Evolutionary conservation across 2,113 vertebrate species (phyloP).

Genomic region (Alouatta palliata): DNA sequence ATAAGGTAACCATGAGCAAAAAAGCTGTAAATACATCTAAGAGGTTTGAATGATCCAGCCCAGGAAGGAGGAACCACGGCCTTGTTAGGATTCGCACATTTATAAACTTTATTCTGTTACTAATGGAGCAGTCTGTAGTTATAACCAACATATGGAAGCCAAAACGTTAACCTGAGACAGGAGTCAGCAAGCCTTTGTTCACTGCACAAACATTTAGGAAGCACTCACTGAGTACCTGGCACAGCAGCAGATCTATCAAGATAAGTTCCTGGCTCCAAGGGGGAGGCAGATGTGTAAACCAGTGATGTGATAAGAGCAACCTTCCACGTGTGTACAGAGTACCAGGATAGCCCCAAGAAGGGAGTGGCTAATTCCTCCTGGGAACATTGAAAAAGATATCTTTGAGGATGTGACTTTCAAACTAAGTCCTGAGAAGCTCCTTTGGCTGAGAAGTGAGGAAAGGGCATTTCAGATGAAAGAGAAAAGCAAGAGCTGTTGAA

Average conservation of each 20-base stretch:
- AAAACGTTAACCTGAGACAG: not conserved
- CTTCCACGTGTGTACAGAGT: not conserved
- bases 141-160: not conserved
- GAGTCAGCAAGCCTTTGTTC: not conserved
- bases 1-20: not conserved
- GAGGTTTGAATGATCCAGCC: not conserved
- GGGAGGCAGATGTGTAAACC: not conserved
- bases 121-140: not conserved
- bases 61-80: not conserved
- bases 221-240: not conserved
- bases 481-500: not conserved
- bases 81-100: not conserved
- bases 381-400: not conserved
- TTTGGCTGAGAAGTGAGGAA: not conserved
- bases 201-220: not conserved
- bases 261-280: not conserved
- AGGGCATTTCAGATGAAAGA: constrained; percentile 40
- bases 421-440: not conserved
- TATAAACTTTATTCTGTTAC: not conserved
- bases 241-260: not conserved
- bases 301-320: not conserved
- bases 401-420: not conserved
- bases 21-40: not conserved
- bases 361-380: not conserved
- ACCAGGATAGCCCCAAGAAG: not conserved